These are phyloP conservation scores for Oryzaephilus surinamensis DNA, from an alignment of 1,140 invertebrate genomes.

Conservation along the genomic window DNA sequence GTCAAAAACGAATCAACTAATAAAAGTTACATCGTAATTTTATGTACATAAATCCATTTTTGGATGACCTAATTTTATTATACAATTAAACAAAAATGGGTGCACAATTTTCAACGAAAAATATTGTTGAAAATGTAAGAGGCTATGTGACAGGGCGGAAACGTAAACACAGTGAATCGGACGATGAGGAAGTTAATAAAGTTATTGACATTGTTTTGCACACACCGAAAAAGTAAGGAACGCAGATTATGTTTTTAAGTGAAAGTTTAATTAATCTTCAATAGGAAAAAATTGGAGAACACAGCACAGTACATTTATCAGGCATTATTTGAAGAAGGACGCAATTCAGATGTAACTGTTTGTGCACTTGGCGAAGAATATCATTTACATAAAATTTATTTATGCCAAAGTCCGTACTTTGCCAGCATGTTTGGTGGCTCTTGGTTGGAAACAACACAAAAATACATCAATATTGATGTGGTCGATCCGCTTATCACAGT, in stretches of 20 bases:
- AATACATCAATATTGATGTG: slow-evolving; percentile 58
- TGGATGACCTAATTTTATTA: too few species aligned
- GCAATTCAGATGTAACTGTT: slow-evolving; percentile 66
- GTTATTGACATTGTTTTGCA: slow-evolving; percentile 34
- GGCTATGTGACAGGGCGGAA: slow-evolving; percentile 29
- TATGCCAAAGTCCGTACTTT: slow-evolving; percentile 74
- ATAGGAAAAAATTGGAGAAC: slow-evolving; percentile 59
- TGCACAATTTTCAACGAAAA: slow-evolving; percentile 17
- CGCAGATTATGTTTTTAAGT: background rate
- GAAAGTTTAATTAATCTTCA: slow-evolving; percentile 14
- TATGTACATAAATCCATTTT: too few species aligned
- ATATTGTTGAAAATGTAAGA: slow-evolving; percentile 24
- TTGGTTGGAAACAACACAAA: slow-evolving; percentile 64
- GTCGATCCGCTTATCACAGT: slow-evolving; percentile 63
- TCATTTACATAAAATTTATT: slow-evolving; percentile 69
- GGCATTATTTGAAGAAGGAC: slow-evolving; percentile 64
- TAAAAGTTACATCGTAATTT: too few species aligned
- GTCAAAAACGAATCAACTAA: too few species aligned
- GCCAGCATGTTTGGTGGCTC: slow-evolving; percentile 74
- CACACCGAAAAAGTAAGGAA: slow-evolving; percentile 33
- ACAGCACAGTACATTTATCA: slow-evolving; percentile 73
- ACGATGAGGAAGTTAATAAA: slow-evolving; percentile 33
- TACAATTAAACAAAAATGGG: slow-evolving; percentile 19
- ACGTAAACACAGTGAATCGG: slow-evolving; percentile 27
- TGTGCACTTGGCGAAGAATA: slow-evolving; percentile 60